Evolutionary conservation across 2,888 invertebrate genomes (phyloP).

Genomic region (Ecdyonurus torrentis): DNA sequence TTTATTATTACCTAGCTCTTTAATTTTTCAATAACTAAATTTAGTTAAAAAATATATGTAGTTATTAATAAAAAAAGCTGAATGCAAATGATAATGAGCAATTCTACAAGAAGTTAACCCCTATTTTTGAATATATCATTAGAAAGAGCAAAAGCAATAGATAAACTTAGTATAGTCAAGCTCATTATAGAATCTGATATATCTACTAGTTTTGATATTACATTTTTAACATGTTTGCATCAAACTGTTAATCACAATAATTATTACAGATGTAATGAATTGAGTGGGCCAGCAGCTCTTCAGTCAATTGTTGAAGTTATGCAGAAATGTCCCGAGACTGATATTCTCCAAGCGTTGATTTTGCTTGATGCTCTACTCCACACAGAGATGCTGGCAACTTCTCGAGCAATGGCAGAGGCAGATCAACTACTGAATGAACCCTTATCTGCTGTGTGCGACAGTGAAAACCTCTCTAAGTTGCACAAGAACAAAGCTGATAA

Average conservation of each 20-base stretch:
- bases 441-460: not conserved
- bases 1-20: not conserved
- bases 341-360: conserved; percentile 9
- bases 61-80: too few species aligned
- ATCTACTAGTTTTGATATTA: too few species aligned
- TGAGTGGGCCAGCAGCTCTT: conserved; percentile 9
- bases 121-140: too few species aligned
- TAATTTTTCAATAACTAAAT: not conserved
- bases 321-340: not conserved
- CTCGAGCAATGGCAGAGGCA: conserved; percentile 1
- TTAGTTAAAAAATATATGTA: too few species aligned
- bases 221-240: too few species aligned
- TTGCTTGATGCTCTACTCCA: conserved; percentile 14
- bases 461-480: not conserved
- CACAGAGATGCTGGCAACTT: conserved; percentile 9
- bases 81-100: too few species aligned
- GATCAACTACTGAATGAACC: not conserved
- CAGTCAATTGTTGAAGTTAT: conserved; percentile 9
- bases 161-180: too few species aligned
- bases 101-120: too few species aligned
- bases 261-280: conserved; percentile 9
- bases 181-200: too few species aligned
- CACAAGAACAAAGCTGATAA: not conserved
- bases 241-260: too few species aligned
- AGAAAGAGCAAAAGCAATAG: too few species aligned